Conservation (phyloP, 2,113 vertebrate genomes). For the Larimichthys crocea region DNA sequence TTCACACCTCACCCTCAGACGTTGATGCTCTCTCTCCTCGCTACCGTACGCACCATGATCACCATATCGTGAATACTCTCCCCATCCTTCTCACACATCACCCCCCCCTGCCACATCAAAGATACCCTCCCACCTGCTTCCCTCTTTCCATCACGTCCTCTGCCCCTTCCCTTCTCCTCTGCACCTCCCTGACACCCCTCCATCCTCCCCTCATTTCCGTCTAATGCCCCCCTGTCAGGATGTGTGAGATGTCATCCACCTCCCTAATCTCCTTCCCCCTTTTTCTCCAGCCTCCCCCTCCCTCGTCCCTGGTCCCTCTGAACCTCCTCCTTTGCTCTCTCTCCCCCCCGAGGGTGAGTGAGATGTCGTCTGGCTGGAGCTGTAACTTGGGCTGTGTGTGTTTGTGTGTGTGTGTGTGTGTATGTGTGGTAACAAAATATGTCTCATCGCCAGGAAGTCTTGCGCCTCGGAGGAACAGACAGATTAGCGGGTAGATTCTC, state of each 20-base stretch:
- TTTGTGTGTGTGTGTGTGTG: constrained; percentile 36
- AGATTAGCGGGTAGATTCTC: constrained; percentile 73
- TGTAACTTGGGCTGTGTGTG: constrained; percentile 26
- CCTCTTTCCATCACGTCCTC: constrained; percentile 26
- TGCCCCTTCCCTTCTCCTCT: constrained; percentile 3
- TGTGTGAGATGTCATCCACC: constrained; percentile 59
- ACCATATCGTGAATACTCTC: constrained; percentile 15
- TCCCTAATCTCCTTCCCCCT: constrained; percentile 36
- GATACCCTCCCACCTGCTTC: constrained; percentile 45
- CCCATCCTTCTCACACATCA: constrained; percentile 1
- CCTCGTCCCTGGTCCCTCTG: constrained; percentile 8
- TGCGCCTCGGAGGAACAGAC: constrained; percentile 77
- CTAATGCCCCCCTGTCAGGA: constrained; percentile 38
- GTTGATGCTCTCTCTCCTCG: background rate
- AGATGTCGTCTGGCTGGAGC: constrained; percentile 75
- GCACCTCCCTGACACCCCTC: constrained; percentile 22
- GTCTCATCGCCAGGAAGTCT: constrained; percentile 67
- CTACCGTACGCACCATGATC: constrained; percentile 1
- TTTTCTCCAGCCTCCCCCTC: background rate
- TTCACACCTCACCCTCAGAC: constrained; percentile 78
- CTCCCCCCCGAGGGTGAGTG: constrained; percentile 50
- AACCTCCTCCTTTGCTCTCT: constrained; percentile 51
- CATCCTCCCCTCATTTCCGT: constrained; percentile 17
- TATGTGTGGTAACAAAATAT: constrained; percentile 51
- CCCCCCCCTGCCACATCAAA: constrained; percentile 28